Percentiles rank a stretch among this genome's conserved stretches.
Conservation (phyloP, 64 coral and sea anemone species). For the Cladopsammia gracilis region DNA sequence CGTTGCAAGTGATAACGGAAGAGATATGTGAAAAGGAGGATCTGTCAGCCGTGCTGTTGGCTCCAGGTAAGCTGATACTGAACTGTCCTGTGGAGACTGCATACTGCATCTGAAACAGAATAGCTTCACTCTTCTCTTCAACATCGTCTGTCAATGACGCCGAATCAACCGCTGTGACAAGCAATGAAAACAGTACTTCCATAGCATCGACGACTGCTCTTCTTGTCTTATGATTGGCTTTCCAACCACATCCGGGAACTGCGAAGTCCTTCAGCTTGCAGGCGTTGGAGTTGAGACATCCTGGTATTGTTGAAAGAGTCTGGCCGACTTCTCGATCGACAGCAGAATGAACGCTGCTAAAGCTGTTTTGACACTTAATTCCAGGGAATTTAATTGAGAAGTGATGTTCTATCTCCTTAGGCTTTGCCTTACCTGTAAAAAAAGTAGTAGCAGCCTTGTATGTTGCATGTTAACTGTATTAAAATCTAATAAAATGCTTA, state of each 20-base stretch:
- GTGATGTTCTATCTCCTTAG: neutral
- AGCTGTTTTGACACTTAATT: neutral
- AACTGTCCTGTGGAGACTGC: constrained; percentile 22
- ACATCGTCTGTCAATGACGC: neutral
- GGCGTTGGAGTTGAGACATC: neutral
- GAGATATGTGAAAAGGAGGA: constrained; percentile 6
- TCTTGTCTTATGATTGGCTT: neutral
- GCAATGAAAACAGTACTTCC: neutral
- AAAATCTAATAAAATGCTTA: too few species aligned
- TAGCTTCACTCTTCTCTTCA: constrained; percentile 29
- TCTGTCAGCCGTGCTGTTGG: constrained; percentile 4
- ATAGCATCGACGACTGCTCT: neutral
- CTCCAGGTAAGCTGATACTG: neutral
- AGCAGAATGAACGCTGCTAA: neutral
- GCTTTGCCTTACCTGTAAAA: neutral
- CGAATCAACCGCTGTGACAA: neutral
- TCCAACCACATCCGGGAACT: neutral
- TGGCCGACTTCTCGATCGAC: neutral
- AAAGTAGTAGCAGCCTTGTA: neutral
- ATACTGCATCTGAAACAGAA: constrained; percentile 30
- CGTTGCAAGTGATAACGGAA: neutral
- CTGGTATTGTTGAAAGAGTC: too few species aligned
- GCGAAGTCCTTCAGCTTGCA: neutral
- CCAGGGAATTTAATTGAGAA: neutral
- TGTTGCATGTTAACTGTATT: neutral